Evolutionary conservation across 2,888 invertebrate genomes (phyloP).

Genomic region (Polydrusus pterygomalis): DNA sequence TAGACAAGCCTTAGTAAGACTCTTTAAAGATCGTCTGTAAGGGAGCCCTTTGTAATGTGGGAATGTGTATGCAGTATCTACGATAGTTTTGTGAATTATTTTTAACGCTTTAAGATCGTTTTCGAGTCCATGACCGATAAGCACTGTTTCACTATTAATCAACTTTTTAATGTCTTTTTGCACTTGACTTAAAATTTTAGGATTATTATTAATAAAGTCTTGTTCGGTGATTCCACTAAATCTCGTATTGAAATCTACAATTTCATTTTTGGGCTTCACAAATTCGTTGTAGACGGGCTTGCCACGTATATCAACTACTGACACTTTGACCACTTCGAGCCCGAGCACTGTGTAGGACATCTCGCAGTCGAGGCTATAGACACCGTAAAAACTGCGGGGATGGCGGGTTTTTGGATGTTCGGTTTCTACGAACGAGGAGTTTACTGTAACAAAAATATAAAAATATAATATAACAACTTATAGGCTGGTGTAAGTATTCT

Average conservation of each 20-base stretch:
- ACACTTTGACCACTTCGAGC: constrained; percentile 90
- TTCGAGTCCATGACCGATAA: constrained; percentile 96
- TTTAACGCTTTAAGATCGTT: constrained; percentile 93
- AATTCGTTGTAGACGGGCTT: constrained; percentile 87
- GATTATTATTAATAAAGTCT: constrained; percentile 74
- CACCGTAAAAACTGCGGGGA: constrained; percentile 68
- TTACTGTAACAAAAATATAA: constrained; percentile 41
- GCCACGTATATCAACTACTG: constrained; percentile 85
- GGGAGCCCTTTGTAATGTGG: constrained; percentile 91
- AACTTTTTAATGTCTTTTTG: constrained; percentile 90
- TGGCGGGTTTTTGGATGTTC: constrained; percentile 35
- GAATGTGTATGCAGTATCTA: constrained; percentile 93
- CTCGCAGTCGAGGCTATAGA: constrained; percentile 95
- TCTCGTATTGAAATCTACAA: constrained; percentile 95
- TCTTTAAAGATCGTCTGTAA: constrained; percentile 87
- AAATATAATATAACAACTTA: not conserved
- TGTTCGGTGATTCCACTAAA: constrained; percentile 92
- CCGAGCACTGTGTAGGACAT: constrained; percentile 95
- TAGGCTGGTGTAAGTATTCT: no score
- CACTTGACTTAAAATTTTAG: constrained; percentile 84
- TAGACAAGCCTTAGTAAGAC: constrained; percentile 82
- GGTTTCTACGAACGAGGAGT: constrained; percentile 47
- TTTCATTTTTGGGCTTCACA: constrained; percentile 86
- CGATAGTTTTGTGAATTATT: constrained; percentile 86
- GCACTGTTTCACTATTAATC: constrained; percentile 87